Evolutionary conservation across 2,797 vertebrate species (phyloP).

Genomic region (Potorous gilbertii): DNA sequence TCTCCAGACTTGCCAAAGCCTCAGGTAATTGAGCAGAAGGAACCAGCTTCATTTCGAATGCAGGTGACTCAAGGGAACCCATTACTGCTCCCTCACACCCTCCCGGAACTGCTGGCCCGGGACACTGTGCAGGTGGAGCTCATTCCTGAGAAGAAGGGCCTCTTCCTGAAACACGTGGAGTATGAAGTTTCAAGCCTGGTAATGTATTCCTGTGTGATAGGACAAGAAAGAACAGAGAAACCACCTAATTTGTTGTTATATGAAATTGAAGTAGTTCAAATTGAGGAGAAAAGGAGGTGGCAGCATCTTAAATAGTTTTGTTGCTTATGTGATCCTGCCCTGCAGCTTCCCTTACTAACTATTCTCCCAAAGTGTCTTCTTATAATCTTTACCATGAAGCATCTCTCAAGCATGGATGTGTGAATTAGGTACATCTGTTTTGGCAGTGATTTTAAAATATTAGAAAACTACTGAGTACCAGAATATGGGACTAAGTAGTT

Average conservation of each 20-base stretch:
- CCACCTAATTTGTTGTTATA: not conserved
- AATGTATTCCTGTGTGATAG: not conserved
- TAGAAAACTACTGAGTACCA: not conserved
- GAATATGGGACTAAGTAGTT: not conserved
- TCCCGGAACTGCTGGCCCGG: conserved; percentile 90
- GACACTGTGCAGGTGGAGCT: conserved; percentile 94
- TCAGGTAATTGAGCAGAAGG: conserved; percentile 86
- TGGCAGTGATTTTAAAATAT: not conserved
- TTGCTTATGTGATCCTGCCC: not conserved
- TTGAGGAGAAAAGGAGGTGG: fast-evolving
- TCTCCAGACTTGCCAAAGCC: conserved; percentile 89
- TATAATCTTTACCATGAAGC: not conserved
- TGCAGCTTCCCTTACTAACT: not conserved
- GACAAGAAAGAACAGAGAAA: not conserved
- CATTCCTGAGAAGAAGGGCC: conserved; percentile 97
- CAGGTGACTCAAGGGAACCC: conserved; percentile 90
- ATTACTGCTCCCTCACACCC: conserved; percentile 89
- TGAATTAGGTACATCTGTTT: not conserved
- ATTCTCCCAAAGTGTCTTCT: not conserved
- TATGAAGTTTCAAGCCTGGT: conserved; percentile 97
- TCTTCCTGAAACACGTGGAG: conserved; percentile 99
- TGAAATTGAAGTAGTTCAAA: not conserved
- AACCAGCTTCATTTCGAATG: conserved; percentile 87
- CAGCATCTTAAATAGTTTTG: not conserved
- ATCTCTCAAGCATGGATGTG: not conserved